These are phyloP conservation scores for Cololabis saira DNA, from an alignment of 2,113 vertebrate genomes.

Conservation along the genomic window DNA sequence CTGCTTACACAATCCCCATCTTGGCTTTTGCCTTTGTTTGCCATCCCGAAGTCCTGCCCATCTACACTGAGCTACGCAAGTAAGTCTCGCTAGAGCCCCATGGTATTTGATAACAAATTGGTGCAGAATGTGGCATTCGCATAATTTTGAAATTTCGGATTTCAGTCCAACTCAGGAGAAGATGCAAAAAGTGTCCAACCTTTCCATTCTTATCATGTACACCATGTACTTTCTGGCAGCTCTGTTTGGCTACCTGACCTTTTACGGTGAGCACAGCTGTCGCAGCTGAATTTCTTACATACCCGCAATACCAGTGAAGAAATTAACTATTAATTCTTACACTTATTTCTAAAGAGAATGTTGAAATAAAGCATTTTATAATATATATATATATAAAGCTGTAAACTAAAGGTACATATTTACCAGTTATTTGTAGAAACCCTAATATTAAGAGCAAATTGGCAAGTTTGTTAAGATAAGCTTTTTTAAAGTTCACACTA, in stretches of 20 bases:
- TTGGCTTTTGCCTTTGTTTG: conserved; percentile 98
- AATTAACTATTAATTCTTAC: too few relatives aligned
- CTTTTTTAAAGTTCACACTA: too few relatives aligned
- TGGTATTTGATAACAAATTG: conserved; percentile 2
- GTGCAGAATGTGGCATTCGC: conserved; percentile 14
- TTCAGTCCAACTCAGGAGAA: conserved; percentile 89
- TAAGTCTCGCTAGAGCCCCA: conserved; percentile 76
- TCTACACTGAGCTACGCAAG: conserved; percentile 97
- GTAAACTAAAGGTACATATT: too few relatives aligned
- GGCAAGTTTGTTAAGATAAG: too few relatives aligned
- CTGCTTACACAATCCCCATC: conserved; percentile 96
- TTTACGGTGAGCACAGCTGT: conserved; percentile 87
- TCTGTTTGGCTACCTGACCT: conserved; percentile 98
- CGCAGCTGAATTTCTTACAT: background rate
- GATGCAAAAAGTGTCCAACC: conserved; percentile 96
- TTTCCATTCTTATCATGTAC: conserved; percentile 96
- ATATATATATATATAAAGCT: too few relatives aligned
- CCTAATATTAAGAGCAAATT: too few relatives aligned
- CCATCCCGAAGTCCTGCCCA: conserved; percentile 97
- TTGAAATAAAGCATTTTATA: too few relatives aligned
- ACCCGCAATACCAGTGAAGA: too few relatives aligned
- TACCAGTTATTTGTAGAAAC: too few relatives aligned
- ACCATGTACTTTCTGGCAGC: conserved; percentile 97
- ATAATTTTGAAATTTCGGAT: conserved; percentile 34
- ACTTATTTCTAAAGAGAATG: too few relatives aligned